Conservation (phyloP, 2,113 vertebrate genomes). For the Vimba vimba region DNA sequence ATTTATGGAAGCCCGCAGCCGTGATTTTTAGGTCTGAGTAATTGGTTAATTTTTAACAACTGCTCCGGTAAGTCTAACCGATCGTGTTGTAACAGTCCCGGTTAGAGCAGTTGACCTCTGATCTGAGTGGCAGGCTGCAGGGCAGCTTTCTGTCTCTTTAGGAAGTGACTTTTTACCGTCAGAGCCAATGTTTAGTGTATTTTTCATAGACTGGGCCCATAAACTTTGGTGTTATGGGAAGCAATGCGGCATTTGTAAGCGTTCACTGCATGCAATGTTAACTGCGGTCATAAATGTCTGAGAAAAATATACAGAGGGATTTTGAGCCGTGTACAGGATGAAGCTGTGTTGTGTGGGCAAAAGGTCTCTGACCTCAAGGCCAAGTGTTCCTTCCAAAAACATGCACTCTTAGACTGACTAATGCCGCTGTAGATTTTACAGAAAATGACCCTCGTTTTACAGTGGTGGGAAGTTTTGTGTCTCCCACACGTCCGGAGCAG, state of each 20-base stretch:
- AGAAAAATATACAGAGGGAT: constrained; percentile 45
- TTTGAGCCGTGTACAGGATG: constrained; percentile 33
- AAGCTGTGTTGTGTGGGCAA: constrained; percentile 39
- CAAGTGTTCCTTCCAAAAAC: constrained; percentile 36
- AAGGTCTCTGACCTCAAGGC: constrained; percentile 42
- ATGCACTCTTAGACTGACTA: constrained; percentile 44
- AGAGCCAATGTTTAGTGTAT: constrained; percentile 43
- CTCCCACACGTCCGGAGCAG: constrained; percentile 8
- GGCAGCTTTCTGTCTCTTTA: constrained; percentile 50
- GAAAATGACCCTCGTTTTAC: constrained; percentile 43
- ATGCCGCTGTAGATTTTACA: constrained; percentile 28
- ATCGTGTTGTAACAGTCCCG: constrained; percentile 57
- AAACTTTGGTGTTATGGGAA: constrained; percentile 50
- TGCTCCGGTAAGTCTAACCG: constrained; percentile 40
- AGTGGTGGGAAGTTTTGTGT: constrained; percentile 36
- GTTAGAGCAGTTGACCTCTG: constrained; percentile 55
- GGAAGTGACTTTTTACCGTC: constrained; percentile 54
- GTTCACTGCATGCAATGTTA: constrained; percentile 35
- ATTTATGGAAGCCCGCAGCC: constrained; percentile 63
- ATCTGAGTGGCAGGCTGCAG: constrained; percentile 47
- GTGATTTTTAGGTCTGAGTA: constrained; percentile 58
- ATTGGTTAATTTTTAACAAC: constrained; percentile 60
- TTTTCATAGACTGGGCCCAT: constrained; percentile 40
- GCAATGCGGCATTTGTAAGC: constrained; percentile 33
- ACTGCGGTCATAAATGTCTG: constrained; percentile 39